Base-by-base conservation (phyloP, 2,888 invertebrate genomes). In the Atherix ibis region DNA sequence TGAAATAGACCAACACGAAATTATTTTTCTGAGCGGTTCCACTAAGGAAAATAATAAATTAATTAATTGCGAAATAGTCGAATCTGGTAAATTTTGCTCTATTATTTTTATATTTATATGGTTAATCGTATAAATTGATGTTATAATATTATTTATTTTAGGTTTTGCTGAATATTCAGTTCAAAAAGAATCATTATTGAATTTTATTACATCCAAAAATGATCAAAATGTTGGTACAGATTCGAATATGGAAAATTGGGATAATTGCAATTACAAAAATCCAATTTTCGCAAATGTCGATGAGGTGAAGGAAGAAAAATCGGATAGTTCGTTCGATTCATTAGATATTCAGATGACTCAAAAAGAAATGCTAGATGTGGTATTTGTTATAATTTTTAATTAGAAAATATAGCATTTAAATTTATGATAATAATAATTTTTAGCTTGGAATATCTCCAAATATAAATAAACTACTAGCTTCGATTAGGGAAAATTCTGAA, bases 111-210 rank as follows among this genome's bases (percentile, higher is more conserved):
- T n/a, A n/a, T n/a, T n/a, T n/a, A n/a, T n/a, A n/a, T n/a, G n/a
- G n/a, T n/a, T n/a, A n/a, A n/a, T n/a, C n/a, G n/a, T n/a, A n/a
- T n/a, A n/a, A n/a, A n/a, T n/a, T 8, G 15, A 26, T 17, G 12
- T 25, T 33, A 33, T 16, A 18, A 12, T 16, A 10, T 18, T 31
- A 13, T 15, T 31, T 27, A 4, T 13, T 32, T 10, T n/a, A 42
- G 42, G 42, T 4, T 34, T 34, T n/a, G 40, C 33, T 10, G n/a
- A 25, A 4, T 40, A 40, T 25, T 35, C 40, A 35, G 15, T 31
- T 2, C 37, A n/a, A 40, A 9, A 38, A 34, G 3, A 25, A 32
- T 14, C 35, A 40, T 37, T 38, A 27, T 31, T 14, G n/a, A n/a
- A n/a, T n/a, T n/a, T n/a, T n/a, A n/a, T n/a, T n/a, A n/a, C n/a